Percentiles rank a stretch among this genome's conserved stretches.
phyloP scores from a whole-genome alignment of 2,113 vertebrate species.

The Centropristis striata region DNA sequence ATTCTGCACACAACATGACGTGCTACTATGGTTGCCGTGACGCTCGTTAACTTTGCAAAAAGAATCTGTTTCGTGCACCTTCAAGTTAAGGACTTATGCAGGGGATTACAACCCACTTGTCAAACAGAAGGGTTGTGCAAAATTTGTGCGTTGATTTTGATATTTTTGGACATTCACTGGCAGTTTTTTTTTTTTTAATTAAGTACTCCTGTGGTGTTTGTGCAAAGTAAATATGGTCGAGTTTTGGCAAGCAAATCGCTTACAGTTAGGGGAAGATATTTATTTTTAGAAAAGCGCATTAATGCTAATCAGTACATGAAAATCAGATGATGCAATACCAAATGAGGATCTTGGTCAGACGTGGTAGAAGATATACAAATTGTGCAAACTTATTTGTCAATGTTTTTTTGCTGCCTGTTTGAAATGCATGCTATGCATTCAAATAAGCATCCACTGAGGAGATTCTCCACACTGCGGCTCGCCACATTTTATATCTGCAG shows the following conservation, averaged over 20 bases:
- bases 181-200: neutral
- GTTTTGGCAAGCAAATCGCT: neutral
- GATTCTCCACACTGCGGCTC: constrained; percentile 1
- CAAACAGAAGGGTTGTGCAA: neutral
- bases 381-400: constrained; percentile 27
- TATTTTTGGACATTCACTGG: neutral
- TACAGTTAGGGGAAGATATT: neutral
- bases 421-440: constrained; percentile 21
- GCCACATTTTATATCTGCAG: constrained; percentile 2
- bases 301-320: neutral
- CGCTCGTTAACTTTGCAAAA: constrained; percentile 24
- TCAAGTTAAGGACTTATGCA: constrained; percentile 4
- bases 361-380: neutral
- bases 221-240: neutral
- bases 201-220: neutral
- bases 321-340: neutral
- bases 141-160: neutral
- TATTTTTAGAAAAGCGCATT: neutral
- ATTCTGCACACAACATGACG: constrained; percentile 63
- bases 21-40: constrained; percentile 34
- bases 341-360: neutral
- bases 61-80: neutral
- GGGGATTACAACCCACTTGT: constrained; percentile 3
- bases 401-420: constrained; percentile 31
- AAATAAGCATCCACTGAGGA: constrained; percentile 12